Evolutionary conservation across 1,140 invertebrate genomes (phyloP).

Genomic region (Myzus persicae): DNA sequence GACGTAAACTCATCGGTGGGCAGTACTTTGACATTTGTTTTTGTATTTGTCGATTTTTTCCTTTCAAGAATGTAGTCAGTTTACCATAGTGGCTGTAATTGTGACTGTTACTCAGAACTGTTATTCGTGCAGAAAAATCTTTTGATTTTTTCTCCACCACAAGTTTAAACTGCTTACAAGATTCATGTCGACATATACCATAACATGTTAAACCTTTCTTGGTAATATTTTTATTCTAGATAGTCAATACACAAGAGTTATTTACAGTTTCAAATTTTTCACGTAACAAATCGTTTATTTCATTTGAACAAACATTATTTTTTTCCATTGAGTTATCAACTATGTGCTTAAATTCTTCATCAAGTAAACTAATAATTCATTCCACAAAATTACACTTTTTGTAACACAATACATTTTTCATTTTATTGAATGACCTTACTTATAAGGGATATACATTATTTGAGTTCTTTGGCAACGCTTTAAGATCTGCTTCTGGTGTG

Average conservation of each 20-base stretch:
- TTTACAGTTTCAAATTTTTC: neutral
- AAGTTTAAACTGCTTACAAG: neutral
- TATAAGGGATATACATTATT: too few relatives aligned
- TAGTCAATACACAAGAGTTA: neutral
- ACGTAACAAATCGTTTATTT: conserved; percentile 15
- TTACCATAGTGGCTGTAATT: neutral
- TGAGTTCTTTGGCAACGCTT: too few relatives aligned
- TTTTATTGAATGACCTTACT: too few relatives aligned
- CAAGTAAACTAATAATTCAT: too few relatives aligned
- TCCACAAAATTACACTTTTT: too few relatives aligned
- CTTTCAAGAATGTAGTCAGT: neutral
- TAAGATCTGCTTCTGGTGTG: too few relatives aligned
- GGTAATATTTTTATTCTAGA: neutral
- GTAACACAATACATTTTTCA: too few relatives aligned
- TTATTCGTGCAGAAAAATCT: neutral
- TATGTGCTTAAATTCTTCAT: too few relatives aligned
- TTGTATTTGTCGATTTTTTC: neutral
- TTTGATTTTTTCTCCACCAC: neutral
- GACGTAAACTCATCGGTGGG: neutral
- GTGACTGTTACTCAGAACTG: neutral
- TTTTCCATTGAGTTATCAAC: too few relatives aligned
- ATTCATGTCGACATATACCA: neutral
- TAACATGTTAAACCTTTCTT: conserved; percentile 4
- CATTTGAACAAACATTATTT: too few relatives aligned
- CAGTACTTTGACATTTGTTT: neutral